These are phyloP conservation scores for Micropterix aruncella DNA, from an alignment of 2,888 invertebrate species.

Conservation along the genomic window DNA sequence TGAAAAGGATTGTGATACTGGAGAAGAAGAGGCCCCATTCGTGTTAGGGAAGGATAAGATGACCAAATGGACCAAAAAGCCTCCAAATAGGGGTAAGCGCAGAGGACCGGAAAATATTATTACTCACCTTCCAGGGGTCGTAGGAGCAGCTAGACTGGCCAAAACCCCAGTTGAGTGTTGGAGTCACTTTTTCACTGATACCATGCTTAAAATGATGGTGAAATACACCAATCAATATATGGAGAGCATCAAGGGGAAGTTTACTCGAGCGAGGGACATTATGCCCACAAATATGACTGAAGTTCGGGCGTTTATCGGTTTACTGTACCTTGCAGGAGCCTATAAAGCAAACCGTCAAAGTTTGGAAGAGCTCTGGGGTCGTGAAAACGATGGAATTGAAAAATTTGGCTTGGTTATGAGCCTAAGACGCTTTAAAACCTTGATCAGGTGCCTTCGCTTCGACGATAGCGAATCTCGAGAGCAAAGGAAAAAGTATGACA, in stretches of 20 bases:
- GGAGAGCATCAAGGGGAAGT: constrained; percentile 10
- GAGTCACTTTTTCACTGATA: too few relatives aligned
- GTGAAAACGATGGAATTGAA: constrained; percentile 15
- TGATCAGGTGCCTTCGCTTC: constrained; percentile 13
- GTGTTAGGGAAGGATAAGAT: too few relatives aligned
- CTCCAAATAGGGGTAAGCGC: too few relatives aligned
- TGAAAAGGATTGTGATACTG: constrained; percentile 6
- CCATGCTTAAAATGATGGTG: too few relatives aligned
- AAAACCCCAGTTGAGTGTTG: too few relatives aligned
- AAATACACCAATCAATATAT: too few relatives aligned
- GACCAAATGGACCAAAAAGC: too few relatives aligned
- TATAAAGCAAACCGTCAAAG: constrained; percentile 12
- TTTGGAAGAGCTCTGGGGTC: constrained; percentile 14
- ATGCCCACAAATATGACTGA: constrained; percentile 13
- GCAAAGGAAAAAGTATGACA: constrained; percentile 11
- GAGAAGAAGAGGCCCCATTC: too few relatives aligned
- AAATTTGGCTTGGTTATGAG: constrained; percentile 15
- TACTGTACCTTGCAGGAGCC: constrained; percentile 16
- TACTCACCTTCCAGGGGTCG: too few relatives aligned
- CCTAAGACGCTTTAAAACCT: constrained; percentile 14
- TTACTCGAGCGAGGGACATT: constrained; percentile 10
- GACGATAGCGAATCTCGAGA: constrained; percentile 11
- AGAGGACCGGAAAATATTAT: too few relatives aligned
- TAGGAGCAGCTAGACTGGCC: too few relatives aligned
- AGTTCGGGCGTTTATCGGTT: too few relatives aligned